Base-by-base conservation (phyloP, 2,888 invertebrate species). In the Drosophila borborema region DNA sequence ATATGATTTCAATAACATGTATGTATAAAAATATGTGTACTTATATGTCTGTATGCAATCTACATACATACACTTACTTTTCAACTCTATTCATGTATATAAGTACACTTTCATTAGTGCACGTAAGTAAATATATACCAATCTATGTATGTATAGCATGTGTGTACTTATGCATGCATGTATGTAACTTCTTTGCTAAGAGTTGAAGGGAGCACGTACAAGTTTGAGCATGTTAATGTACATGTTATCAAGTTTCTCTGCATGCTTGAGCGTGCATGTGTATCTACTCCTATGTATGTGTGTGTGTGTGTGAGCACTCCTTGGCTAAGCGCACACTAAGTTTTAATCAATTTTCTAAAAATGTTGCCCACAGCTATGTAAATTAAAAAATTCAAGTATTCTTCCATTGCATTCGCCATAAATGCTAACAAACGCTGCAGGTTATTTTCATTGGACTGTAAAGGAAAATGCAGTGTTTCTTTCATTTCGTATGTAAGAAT, bases 281-380 rank as follows among this genome's bases (percentile, higher is more conserved):
- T 31, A 34, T 12, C 6, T 49, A n/a, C 12, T 10, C 6, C n/a
- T 31, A 1, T 16, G 28, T 34, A 49, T 18, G 4, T 28, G 7
- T 23, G 14, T 28, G 9, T 6, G 18, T 34, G 3, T 51, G 18
- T 18, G n/a, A 8, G 7, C 18, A 18, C n/a, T 34, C 34, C 12
- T 7, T 18, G 10, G 5, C 10, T 6, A 31, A 49, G 34, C 7
- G 31, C 49, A 49, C 31, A 18, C 31, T 12, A 51, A 34, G 34
- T 34, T 51, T 51, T 51, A 51, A 51, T 36, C 34, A 51, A 51
- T 36, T 51, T 51, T 34, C 34, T 0, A 36, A 51, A 18, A 36
- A 20, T 36, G 3, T 12, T 2, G 12, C 49, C 34, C 34, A 12
- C 12, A 51, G 49, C 49, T 31, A 31, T 49, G 31, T 3, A 51